A percentile compares a stretch with the other conserved stretches of the same genome.
Conservation (phyloP, 2,888 invertebrate species). For the Mesochorus sp. region DNA sequence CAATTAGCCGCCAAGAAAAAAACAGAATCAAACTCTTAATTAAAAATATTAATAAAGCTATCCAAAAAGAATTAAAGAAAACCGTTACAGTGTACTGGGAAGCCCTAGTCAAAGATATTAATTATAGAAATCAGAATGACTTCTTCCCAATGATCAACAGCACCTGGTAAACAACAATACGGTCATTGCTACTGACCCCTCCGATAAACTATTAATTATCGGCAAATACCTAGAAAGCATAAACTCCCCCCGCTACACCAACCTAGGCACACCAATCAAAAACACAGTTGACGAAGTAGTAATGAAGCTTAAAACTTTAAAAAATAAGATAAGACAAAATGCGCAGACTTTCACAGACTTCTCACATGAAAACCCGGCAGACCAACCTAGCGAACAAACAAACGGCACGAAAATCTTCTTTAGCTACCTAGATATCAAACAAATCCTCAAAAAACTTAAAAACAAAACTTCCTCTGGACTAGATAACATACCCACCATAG, state of each 20-base stretch:
- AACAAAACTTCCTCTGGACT: slow-evolving; percentile 5
- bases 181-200: slow-evolving; percentile 4
- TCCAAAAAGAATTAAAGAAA: too few species aligned
- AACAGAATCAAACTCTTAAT: slow-evolving; percentile 29
- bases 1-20: not conserved
- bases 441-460: not conserved
- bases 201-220: slow-evolving; percentile 16
- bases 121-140: not conserved
- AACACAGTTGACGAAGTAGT: not conserved
- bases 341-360: not conserved
- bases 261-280: not conserved
- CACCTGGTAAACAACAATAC: not conserved
- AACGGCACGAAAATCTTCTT: not conserved
- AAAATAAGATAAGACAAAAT: not conserved
- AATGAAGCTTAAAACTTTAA: not conserved
- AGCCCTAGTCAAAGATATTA: too few species aligned
- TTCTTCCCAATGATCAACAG: not conserved
- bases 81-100: too few species aligned
- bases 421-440: not conserved
- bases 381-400: not conserved
- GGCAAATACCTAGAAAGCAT: slow-evolving; percentile 9
- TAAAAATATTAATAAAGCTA: too few species aligned
- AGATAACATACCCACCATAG: not conserved
- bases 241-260: slow-evolving; percentile 28
- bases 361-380: not conserved